These are phyloP conservation scores for Mohoua ochrocephala DNA, from an alignment of 2,113 vertebrate species.

Conservation along the genomic window DNA sequence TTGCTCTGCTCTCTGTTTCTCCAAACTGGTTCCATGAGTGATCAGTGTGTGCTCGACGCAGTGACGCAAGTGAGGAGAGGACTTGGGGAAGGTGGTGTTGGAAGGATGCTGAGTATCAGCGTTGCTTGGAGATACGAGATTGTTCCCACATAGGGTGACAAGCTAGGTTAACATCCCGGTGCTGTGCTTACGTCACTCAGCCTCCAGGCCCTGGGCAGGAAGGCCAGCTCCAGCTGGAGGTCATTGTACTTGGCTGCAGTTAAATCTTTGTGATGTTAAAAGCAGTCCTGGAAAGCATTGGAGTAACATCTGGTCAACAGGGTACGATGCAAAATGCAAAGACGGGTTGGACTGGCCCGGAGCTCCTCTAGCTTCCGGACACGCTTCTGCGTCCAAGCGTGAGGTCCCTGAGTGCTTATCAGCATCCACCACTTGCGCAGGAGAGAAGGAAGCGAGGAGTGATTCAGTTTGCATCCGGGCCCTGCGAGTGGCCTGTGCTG, in stretches of 20 bases:
- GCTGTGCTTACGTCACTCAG: not conserved
- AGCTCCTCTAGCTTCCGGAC: not conserved
- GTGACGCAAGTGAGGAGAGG: not conserved
- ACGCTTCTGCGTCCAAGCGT: accelerated
- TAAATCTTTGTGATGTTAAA: not conserved
- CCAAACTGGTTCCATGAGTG: not conserved
- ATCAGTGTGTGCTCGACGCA: not conserved
- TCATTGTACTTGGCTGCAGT: not conserved
- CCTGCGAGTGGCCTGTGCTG: not conserved
- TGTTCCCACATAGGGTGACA: not conserved
- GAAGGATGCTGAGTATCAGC: not conserved
- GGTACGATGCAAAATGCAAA: not conserved
- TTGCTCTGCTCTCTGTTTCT: not conserved
- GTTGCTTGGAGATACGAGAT: not conserved
- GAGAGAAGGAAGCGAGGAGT: not conserved
- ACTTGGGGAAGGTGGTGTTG: not conserved
- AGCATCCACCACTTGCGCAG: not conserved
- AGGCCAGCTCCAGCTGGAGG: not conserved
- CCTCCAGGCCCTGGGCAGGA: not conserved
- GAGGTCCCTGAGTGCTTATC: not conserved
- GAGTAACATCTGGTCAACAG: not conserved
- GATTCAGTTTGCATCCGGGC: not conserved
- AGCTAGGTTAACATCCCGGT: not conserved
- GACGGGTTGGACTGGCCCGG: not conserved
- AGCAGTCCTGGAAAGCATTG: not conserved